Percentiles rank a stretch among this genome's conserved stretches.
These are phyloP conservation scores for Drosophila jambulina DNA, from an alignment of 1,140 invertebrate species.

Conservation along the genomic window DNA sequence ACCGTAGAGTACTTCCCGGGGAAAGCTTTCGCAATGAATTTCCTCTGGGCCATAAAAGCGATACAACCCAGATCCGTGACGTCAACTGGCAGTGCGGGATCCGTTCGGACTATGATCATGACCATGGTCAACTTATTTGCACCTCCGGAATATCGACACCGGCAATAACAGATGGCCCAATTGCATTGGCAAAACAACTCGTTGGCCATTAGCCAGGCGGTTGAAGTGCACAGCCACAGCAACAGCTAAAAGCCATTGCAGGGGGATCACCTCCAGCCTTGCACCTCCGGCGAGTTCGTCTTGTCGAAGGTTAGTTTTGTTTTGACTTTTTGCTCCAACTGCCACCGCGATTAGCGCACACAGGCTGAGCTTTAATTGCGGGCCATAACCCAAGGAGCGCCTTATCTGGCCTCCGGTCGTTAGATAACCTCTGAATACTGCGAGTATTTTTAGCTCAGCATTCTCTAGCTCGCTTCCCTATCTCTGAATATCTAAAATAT, in stretches of 20 bases:
- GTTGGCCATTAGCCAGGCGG: constrained; percentile 59
- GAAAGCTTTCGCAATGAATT: constrained; percentile 20
- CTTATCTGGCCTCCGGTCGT: constrained; percentile 31
- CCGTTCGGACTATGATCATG: constrained; percentile 43
- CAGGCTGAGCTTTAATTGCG: constrained; percentile 30
- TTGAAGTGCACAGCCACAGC: constrained; percentile 14
- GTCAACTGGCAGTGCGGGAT: constrained; percentile 12
- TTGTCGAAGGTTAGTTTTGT: constrained; percentile 75
- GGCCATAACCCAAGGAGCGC: constrained; percentile 21
- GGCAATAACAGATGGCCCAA: constrained; percentile 16
- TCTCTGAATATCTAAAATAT: constrained; percentile 30
- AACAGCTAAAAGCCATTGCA: not conserved
- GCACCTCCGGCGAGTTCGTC: constrained; percentile 8
- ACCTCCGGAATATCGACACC: constrained; percentile 24
- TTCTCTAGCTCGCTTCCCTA: constrained; percentile 27
- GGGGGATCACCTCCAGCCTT: constrained; percentile 23
- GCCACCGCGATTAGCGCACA: constrained; percentile 23
- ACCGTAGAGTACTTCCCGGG: constrained; percentile 1
- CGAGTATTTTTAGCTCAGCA: constrained; percentile 11
- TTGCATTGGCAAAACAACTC: constrained; percentile 34
- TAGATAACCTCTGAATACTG: constrained; percentile 18
- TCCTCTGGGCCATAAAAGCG: constrained; percentile 6
- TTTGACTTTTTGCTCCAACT: constrained; percentile 20
- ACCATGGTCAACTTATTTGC: constrained; percentile 65
- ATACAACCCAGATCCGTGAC: constrained; percentile 13